Percentiles rank a stretch among this genome's conserved stretches.
Evolutionary conservation across 2,888 invertebrate species (phyloP).

Genomic region (Eledona agricola): DNA sequence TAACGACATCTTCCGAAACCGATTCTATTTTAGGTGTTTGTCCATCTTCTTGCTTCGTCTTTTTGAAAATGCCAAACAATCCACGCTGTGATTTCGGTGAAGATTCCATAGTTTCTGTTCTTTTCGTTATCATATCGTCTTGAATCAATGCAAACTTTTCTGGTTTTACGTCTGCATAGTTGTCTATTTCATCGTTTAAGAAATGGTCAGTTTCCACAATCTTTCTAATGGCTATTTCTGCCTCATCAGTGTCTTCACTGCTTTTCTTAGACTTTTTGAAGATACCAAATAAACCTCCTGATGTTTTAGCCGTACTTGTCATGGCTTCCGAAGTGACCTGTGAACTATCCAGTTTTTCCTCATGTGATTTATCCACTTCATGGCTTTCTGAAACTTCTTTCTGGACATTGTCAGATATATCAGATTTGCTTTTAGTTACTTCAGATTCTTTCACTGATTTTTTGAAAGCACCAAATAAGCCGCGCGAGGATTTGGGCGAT

Average conservation of each 20-base stretch:
- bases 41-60: conserved; percentile 36
- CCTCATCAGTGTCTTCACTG: conserved; percentile 26
- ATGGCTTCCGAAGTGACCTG: too few species aligned
- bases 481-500: neutral
- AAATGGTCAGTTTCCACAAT: conserved; percentile 32
- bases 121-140: conserved; percentile 27
- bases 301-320: too few species aligned
- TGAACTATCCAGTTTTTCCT: too few species aligned
- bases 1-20: neutral
- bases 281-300: neutral
- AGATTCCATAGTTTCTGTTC: neutral
- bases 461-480: neutral
- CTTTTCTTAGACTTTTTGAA: conserved; percentile 5
- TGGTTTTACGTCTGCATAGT: conserved; percentile 42
- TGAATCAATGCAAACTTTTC: conserved; percentile 16
- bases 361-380: too few species aligned
- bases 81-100: conserved; percentile 33
- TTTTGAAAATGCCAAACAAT: conserved; percentile 41
- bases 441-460: conserved; percentile 12
- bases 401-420: too few species aligned
- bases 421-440: too few species aligned
- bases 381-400: too few species aligned
- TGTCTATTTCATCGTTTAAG: conserved; percentile 39
- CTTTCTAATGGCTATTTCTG: conserved; percentile 18
- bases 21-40: neutral